Base-by-base conservation (phyloP, 2,113 vertebrate genomes). In the Columbina picui region DNA sequence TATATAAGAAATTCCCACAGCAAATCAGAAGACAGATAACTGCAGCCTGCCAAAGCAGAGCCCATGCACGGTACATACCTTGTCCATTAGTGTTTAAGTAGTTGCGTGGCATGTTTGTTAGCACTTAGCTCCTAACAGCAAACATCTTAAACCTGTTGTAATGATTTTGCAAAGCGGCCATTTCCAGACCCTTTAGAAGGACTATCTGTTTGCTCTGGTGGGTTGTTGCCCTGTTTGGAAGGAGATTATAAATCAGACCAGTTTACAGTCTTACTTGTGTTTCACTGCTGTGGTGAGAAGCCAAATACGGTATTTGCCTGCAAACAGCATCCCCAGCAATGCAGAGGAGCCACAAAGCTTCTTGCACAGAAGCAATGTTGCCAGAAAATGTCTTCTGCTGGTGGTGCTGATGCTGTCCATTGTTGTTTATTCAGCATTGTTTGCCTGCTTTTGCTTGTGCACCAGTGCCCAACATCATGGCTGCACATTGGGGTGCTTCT, bases 41-140 rank as follows among this genome's bases (percentile, higher is more conserved):
- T 0, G 13, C 50, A 7, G 23, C 47, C 67, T 6, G 15, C 34
- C 27, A 3, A 4, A 7, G 36, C 13, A 2, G 7, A 9, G 63
- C 1, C 0, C 1, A 0, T 2, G 8, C 2, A 0, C 0, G 7
- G 7, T 3, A 2, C 2, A 0, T 2, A 0, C 39, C 20, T 9
- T 38, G 15, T 10, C 38, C 30, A 0, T 17, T 5, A 0, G 7
- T 2, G 22, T 17, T 23, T 1, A 5, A 7, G 18, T 2, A 23
- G 19, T 7, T 55, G 10, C 5, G 36, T 5, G 41, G 20, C 26
- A 45, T 30, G 17, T 45, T 18, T 47, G 3, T 30, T 8, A 6
- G 26, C 10, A 2, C 26, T 2, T 11, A 1, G 0, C 27, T 43
- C 22, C 21, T 11, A 1, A 3, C n/a, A 18, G 32, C 10, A 21